Evolutionary conservation across 2,113 vertebrate genomes (phyloP).

Genomic region (Tragelaphus buxtoni): DNA sequence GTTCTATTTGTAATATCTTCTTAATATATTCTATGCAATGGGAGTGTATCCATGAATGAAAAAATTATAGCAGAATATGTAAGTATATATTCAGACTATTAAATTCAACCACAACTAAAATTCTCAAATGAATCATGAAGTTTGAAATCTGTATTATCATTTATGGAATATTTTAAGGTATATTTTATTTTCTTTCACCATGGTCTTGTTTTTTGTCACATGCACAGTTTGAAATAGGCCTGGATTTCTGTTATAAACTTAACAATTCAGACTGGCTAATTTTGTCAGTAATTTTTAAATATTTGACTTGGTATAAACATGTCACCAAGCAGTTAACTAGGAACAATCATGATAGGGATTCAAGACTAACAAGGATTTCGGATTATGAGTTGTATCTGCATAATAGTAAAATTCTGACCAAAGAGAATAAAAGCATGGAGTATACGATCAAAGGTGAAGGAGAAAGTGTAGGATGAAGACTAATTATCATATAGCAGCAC

Average conservation of each 20-base stretch:
- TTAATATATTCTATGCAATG: not conserved
- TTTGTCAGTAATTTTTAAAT: slow-evolving; percentile 30
- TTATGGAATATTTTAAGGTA: not conserved
- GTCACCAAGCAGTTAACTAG: not conserved
- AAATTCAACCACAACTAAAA: not conserved
- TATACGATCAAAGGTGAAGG: not conserved
- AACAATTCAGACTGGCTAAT: not conserved
- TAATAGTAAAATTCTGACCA: not conserved
- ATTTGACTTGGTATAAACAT: slow-evolving; percentile 15
- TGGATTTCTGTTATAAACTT: not conserved
- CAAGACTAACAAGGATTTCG: not conserved
- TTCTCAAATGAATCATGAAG: not conserved
- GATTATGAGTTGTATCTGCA: not conserved
- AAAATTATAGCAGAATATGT: not conserved
- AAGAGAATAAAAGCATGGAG: not conserved
- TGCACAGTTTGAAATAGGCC: not conserved
- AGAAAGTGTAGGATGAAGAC: not conserved
- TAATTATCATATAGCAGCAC: not conserved
- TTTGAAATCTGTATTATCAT: slow-evolving; percentile 8
- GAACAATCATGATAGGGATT: not conserved
- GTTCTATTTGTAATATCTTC: not conserved
- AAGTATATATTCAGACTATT: not conserved
- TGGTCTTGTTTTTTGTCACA: not conserved
- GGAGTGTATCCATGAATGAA: not conserved
- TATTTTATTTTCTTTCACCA: not conserved